Conservation (phyloP, 2,797 vertebrate species). For the Glyptemys insculpta region DNA sequence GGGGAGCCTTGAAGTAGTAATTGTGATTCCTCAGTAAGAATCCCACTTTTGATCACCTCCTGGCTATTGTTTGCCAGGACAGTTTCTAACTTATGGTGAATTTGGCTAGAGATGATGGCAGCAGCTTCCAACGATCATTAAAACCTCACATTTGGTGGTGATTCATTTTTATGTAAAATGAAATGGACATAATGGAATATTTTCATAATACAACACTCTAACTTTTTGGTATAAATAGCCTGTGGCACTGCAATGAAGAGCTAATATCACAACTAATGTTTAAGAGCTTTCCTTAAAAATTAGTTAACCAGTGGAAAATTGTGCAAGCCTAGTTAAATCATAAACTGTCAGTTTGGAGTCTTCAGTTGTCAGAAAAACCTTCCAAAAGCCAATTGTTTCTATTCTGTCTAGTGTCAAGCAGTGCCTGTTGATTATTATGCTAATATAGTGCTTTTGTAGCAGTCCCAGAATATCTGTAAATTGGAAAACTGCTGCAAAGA, state of each 20-base stretch:
- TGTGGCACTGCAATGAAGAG: too few species aligned
- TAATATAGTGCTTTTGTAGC: not conserved
- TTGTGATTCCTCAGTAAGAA: not conserved
- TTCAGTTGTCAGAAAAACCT: conserved; percentile 2
- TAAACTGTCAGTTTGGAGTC: not conserved
- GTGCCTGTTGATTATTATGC: not conserved
- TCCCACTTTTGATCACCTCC: not conserved
- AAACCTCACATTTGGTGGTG: not conserved
- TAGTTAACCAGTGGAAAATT: not conserved
- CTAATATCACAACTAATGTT: not conserved
- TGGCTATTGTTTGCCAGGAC: not conserved
- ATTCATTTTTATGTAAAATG: not conserved
- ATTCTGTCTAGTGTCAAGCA: not conserved
- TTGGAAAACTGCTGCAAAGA: not conserved
- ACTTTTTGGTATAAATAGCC: not conserved
- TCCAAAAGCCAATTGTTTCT: not conserved
- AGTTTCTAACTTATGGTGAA: not conserved
- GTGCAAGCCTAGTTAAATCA: not conserved
- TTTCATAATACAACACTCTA: not conserved
- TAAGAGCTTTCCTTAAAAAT: not conserved
- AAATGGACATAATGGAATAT: not conserved
- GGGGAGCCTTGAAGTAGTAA: not conserved
- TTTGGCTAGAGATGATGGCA: not conserved
- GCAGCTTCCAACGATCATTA: not conserved
- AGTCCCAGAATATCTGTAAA: not conserved